A percentile compares a stretch with the other conserved stretches of the same genome.
Conservation (phyloP, 2,113 vertebrate genomes). For the Salminus brasiliensis region DNA sequence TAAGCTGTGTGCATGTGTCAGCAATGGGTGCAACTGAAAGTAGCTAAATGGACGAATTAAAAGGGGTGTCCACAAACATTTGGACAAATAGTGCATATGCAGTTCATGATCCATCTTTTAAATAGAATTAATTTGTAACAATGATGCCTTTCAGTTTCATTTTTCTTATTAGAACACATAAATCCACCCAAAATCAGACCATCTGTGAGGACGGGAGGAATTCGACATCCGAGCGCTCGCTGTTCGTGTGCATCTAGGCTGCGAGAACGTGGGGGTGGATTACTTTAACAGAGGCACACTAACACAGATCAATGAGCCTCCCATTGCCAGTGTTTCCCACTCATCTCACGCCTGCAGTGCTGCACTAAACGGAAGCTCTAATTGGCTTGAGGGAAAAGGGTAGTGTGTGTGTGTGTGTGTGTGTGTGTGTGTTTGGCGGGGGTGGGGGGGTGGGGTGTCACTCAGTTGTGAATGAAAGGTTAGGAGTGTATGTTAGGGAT, state of each 20-base stretch:
- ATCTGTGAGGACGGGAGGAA: background rate
- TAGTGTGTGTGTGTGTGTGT: too few relatives aligned
- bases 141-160: background rate
- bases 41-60: too few relatives aligned
- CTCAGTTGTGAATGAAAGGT: background rate
- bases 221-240: background rate
- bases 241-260: background rate
- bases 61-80: too few relatives aligned
- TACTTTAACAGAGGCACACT: conserved; percentile 75
- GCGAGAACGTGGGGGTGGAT: conserved; percentile 73
- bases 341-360: background rate
- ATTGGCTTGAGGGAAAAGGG: background rate
- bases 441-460: background rate
- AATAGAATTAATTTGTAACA: too few relatives aligned
- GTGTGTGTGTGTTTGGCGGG: too few relatives aligned
- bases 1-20: too few relatives aligned
- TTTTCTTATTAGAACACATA: background rate
- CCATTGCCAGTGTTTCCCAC: background rate
- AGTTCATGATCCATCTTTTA: too few relatives aligned
- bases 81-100: too few relatives aligned
- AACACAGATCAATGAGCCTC: conserved; percentile 1
- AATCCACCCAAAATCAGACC: background rate
- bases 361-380: background rate
- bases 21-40: too few relatives aligned
- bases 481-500: background rate